Evolutionary conservation across 2,797 vertebrate species (phyloP).

Genomic region (Peromyscus attwateri): DNA sequence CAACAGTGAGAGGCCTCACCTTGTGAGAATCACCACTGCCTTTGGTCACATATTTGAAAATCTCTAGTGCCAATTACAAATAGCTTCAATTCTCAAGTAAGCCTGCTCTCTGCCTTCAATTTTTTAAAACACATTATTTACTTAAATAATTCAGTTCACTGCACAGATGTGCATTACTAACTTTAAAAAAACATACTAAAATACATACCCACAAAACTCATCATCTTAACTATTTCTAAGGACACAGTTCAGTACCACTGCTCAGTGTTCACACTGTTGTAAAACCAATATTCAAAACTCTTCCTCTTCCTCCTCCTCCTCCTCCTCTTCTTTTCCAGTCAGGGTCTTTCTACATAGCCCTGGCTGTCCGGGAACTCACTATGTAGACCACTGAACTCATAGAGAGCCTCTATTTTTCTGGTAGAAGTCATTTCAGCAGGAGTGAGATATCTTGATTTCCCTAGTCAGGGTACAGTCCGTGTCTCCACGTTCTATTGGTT

Average conservation of each 20-base stretch:
- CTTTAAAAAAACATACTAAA: neutral
- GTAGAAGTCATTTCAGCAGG: neutral
- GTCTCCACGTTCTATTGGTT: neutral
- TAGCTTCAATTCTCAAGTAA: neutral
- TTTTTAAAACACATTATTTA: neutral
- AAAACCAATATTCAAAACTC: neutral
- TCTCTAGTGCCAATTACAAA: neutral
- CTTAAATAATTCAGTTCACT: constrained; percentile 44
- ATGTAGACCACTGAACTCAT: neutral
- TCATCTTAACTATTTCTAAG: neutral
- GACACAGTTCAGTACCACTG: neutral
- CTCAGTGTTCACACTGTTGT: neutral
- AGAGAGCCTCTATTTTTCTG: neutral
- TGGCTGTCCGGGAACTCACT: neutral
- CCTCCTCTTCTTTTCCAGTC: neutral
- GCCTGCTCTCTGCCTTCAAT: neutral
- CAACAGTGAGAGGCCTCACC: neutral
- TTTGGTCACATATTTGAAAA: constrained; percentile 24
- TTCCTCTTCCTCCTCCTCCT: too few relatives aligned
- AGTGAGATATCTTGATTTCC: neutral
- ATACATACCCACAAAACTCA: neutral
- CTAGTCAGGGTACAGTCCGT: neutral
- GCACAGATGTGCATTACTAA: neutral
- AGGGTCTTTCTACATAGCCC: neutral
- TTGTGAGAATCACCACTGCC: neutral